Evolutionary conservation across 1,140 invertebrate genomes (phyloP).

Genomic region (Diprion similis): DNA sequence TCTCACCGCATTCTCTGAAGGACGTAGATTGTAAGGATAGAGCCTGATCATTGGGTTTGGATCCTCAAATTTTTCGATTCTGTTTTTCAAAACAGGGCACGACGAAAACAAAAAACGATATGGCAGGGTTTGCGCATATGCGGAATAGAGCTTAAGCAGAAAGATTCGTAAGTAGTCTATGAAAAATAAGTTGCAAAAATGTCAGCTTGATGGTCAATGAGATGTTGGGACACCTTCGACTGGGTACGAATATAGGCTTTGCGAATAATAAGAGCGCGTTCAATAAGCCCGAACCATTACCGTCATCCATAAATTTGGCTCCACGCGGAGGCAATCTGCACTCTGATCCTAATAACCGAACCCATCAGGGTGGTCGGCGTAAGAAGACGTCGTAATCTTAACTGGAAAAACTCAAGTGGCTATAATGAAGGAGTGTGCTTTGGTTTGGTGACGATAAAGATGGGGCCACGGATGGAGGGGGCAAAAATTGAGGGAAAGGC

Average conservation of each 20-base stretch:
- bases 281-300: constrained; percentile 28
- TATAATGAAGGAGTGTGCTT: constrained; percentile 38
- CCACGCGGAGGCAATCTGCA: constrained; percentile 37
- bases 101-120: too few species aligned
- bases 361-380: constrained; percentile 12
- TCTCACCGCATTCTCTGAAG: too few species aligned
- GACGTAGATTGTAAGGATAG: too few species aligned
- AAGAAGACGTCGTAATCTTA: constrained; percentile 32
- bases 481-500: constrained; percentile 34
- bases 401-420: constrained; percentile 34
- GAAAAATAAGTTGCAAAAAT: background rate
- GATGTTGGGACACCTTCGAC: background rate
- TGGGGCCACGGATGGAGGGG: constrained; percentile 24
- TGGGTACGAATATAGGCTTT: background rate
- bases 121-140: too few species aligned
- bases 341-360: constrained; percentile 27
- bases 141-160: background rate
- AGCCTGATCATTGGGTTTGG: too few species aligned
- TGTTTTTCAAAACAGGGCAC: too few species aligned
- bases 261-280: background rate
- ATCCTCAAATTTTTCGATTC: too few species aligned
- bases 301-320: constrained; percentile 32
- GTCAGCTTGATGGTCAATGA: background rate
- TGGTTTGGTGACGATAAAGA: constrained; percentile 42
- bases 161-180: constrained; percentile 18